Conservation (phyloP, 2,113 vertebrate species). For the Protobothrops flavoviridis region DNA sequence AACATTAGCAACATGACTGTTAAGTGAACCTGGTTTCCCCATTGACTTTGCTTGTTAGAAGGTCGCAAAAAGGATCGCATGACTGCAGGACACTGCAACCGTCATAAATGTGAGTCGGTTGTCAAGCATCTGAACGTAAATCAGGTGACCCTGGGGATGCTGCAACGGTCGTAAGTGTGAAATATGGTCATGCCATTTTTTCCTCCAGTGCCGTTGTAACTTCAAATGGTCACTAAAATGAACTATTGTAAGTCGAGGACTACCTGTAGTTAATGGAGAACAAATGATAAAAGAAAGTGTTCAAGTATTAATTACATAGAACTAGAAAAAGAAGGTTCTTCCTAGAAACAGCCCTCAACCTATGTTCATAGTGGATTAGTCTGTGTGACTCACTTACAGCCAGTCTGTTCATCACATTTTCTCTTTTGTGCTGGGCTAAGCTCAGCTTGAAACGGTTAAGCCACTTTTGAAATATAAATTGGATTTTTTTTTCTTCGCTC, state of each 20-base stretch:
- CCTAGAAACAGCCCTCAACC: background rate
- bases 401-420: background rate
- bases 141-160: background rate
- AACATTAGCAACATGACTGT: background rate
- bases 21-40: background rate
- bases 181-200: background rate
- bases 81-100: background rate
- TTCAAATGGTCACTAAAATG: background rate
- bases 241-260: background rate
- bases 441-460: background rate
- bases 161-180: background rate
- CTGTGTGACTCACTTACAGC: background rate
- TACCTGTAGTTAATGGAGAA: background rate
- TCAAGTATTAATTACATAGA: background rate
- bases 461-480: slow-evolving; percentile 9
- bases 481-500: background rate
- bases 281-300: background rate
- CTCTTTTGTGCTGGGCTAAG: background rate
- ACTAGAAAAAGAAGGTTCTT: background rate
- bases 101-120: background rate
- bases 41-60: background rate
- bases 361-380: background rate
- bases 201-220: background rate
- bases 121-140: background rate
- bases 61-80: background rate